These are phyloP conservation scores for Trichoplusia ni DNA, from an alignment of 1,140 invertebrate species.

Conservation along the genomic window DNA sequence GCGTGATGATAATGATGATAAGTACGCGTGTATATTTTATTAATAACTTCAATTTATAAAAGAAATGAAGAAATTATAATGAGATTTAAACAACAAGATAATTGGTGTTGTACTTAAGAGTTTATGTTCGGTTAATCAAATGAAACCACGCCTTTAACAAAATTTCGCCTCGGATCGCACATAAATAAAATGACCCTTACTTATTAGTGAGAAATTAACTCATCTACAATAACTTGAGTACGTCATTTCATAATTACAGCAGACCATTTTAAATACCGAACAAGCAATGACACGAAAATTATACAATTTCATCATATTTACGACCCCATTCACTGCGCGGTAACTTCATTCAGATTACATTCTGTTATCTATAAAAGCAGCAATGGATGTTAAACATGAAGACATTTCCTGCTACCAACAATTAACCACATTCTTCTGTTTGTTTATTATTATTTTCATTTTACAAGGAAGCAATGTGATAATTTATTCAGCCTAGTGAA, in stretches of 20 bases:
- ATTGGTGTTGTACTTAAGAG: no score
- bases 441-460: constrained; percentile 1
- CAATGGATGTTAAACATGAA: neutral
- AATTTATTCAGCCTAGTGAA: constrained; percentile 20
- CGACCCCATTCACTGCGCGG: neutral
- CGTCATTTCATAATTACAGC: neutral
- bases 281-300: neutral
- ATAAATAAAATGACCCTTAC: neutral
- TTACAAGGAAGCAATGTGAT: constrained; percentile 18
- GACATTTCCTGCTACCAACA: constrained; percentile 22
- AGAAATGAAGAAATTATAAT: no score
- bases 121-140: no score
- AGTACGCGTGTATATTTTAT: no score
- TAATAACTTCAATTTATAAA: no score
- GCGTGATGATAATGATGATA: no score
- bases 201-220: neutral
- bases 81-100: no score
- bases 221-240: neutral
- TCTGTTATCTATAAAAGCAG: neutral
- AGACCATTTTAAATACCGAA: neutral
- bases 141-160: no score
- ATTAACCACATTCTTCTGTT: constrained; percentile 20
- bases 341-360: neutral
- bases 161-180: no score
- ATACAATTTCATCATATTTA: neutral